Conservation (phyloP, 2,113 vertebrate genomes). For the Indicator indicator region DNA sequence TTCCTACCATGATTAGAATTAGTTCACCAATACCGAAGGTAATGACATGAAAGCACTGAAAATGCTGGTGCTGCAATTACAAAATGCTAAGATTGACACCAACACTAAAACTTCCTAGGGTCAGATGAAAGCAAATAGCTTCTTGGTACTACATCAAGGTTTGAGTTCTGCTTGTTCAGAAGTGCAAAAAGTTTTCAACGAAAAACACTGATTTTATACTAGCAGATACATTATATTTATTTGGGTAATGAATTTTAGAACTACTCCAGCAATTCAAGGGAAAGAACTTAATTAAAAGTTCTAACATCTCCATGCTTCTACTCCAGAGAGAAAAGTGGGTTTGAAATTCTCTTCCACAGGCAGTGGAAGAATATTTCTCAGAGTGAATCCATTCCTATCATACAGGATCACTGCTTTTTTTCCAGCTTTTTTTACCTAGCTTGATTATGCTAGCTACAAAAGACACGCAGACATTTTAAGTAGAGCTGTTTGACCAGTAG, state of each 20-base stretch:
- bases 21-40: background rate
- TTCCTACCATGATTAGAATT: background rate
- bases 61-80: background rate
- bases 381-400: background rate
- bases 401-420: background rate
- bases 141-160: background rate
- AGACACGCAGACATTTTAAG: background rate
- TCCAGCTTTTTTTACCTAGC: background rate
- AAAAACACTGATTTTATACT: background rate
- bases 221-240: background rate
- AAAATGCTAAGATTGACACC: background rate
- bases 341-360: background rate
- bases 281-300: background rate
- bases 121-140: background rate
- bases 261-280: background rate
- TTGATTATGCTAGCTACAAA: background rate
- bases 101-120: background rate
- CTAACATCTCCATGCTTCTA: accelerated
- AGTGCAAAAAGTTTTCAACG: background rate
- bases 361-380: background rate
- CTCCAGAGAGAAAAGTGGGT: background rate
- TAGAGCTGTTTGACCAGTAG: background rate
- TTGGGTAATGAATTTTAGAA: background rate
- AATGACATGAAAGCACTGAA: background rate
- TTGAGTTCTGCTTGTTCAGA: background rate